phyloP scores from a whole-genome alignment of 1,140 invertebrate species.

The Apis mellifera region Amel_HAv3.1 CM009934.2:11015001-11015500 shows the following conservation, averaged over 20 bases:
- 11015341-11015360: background rate
- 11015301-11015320: constrained; percentile 36
- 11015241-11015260: constrained; percentile 22
- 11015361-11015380: constrained; percentile 72
- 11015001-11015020: background rate
- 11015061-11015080: constrained; percentile 65
- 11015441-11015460: constrained; percentile 61
- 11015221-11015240: constrained; percentile 42
- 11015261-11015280: constrained; percentile 55
- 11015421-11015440: constrained; percentile 25
- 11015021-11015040: constrained; percentile 53
- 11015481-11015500: constrained; percentile 64
- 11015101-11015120: constrained; percentile 68
- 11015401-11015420: constrained; percentile 66
- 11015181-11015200: constrained; percentile 46
- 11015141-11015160: constrained; percentile 50
- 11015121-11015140: constrained; percentile 62
- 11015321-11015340: background rate
- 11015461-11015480: constrained; percentile 67
- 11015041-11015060: constrained; percentile 59
- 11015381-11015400: constrained; percentile 68
- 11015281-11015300: constrained; percentile 69
- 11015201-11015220: constrained; percentile 59
- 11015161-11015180: constrained; percentile 35
- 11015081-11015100: constrained; percentile 52